Percentiles rank a stretch among this genome's conserved stretches.
Conservation (phyloP, 2,888 invertebrate genomes). For the Lagria hirta region DNA sequence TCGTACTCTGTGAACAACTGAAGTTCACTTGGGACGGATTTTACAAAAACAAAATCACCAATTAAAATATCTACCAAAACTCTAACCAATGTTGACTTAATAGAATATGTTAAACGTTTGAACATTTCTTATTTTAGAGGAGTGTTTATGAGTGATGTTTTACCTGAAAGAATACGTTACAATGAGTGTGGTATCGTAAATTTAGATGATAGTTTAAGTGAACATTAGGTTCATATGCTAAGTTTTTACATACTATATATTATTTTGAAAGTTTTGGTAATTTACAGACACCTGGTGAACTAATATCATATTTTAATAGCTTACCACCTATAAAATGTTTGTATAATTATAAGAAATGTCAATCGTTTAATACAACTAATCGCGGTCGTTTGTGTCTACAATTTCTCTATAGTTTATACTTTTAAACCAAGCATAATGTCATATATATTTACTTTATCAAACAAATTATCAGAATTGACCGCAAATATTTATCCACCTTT, state of each 20-base stretch:
- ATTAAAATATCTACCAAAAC: constrained; percentile 27
- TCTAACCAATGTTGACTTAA: constrained; percentile 23
- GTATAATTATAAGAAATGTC: constrained; percentile 10
- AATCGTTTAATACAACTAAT: constrained; percentile 9
- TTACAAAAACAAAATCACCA: constrained; percentile 26
- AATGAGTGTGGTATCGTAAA: constrained; percentile 19
- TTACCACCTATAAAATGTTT: background rate
- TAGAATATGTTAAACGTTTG: constrained; percentile 19
- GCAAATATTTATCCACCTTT: constrained; percentile 12
- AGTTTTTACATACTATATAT: background rate
- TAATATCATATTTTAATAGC: constrained; percentile 8
- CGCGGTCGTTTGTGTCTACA: constrained; percentile 31
- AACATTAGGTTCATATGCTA: constrained; percentile 13
- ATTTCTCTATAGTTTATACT: constrained; percentile 28
- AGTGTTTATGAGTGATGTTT: constrained; percentile 27
- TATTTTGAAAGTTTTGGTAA: constrained; percentile 20
- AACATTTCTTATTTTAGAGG: constrained; percentile 30
- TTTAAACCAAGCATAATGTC: constrained; percentile 3
- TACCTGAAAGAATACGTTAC: constrained; percentile 12
- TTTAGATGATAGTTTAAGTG: constrained; percentile 5
- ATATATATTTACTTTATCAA: constrained; percentile 15
- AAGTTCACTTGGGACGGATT: too few species aligned
- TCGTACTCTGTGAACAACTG: too few species aligned
- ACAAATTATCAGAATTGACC: too few species aligned
- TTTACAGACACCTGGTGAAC: constrained; percentile 10